A percentile compares a stretch with the other conserved stretches of the same genome.
phyloP scores from a whole-genome alignment of 2,797 vertebrate genomes.

The Parotocinclus haroldoi region DNA sequence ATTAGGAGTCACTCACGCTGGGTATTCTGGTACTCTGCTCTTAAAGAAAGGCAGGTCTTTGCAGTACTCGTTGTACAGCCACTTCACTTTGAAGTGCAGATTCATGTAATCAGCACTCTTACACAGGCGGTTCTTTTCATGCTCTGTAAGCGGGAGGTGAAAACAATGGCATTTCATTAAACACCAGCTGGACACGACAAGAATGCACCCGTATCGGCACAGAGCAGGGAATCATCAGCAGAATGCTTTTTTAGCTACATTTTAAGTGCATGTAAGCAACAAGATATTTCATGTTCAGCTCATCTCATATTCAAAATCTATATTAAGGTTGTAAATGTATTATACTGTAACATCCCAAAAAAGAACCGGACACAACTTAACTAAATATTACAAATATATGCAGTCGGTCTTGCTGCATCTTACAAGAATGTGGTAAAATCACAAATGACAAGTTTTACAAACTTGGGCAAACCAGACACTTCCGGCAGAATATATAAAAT shows the following conservation, averaged over 20 bases:
- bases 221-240: constrained; percentile 9
- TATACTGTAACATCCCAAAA: too few species aligned
- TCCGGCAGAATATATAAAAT: too few species aligned
- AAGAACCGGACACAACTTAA: too few species aligned
- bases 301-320: too few species aligned
- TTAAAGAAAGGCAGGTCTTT: constrained; percentile 94
- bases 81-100: constrained; percentile 99
- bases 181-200: constrained; percentile 10
- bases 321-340: too few species aligned
- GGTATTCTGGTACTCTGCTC: constrained; percentile 93
- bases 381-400: too few species aligned
- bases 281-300: too few species aligned
- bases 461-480: too few species aligned
- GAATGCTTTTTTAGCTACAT: not conserved
- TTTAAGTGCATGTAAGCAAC: too few species aligned
- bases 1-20: constrained; percentile 79
- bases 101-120: constrained; percentile 99
- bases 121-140: constrained; percentile 94
- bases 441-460: too few species aligned
- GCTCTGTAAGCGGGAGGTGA: constrained; percentile 70
- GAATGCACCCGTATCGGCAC: not conserved
- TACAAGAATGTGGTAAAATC: too few species aligned
- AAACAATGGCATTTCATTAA: constrained; percentile 37
- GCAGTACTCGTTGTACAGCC: constrained; percentile 98
- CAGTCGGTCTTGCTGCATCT: too few species aligned